Evolutionary conservation across 2,113 vertebrate genomes (phyloP).

Genomic region (Aegithalos caudatus): DNA sequence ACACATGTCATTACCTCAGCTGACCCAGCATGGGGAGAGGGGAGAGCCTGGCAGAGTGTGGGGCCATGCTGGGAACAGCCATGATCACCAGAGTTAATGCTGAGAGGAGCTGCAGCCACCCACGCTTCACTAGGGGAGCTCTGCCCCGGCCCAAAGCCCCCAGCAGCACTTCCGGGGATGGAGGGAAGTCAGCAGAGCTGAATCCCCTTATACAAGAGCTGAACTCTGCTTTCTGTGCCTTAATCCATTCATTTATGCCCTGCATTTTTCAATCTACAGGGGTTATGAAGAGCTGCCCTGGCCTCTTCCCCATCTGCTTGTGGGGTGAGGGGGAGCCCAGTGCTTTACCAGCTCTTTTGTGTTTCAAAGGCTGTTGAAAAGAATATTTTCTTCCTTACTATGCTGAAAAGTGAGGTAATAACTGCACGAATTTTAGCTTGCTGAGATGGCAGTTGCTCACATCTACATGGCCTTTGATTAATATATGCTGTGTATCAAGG

Average conservation of each 20-base stretch:
- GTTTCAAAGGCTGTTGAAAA: background rate
- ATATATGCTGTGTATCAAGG: background rate
- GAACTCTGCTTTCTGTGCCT: constrained; percentile 1
- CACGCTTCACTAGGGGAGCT: background rate
- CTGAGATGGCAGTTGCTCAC: background rate
- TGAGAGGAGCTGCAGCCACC: background rate
- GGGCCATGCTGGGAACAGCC: background rate
- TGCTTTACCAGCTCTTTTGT: background rate
- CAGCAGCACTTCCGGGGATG: background rate
- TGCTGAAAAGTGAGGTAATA: background rate
- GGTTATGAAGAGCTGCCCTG: background rate
- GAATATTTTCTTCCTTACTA: background rate
- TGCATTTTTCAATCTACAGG: background rate
- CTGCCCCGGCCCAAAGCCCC: background rate
- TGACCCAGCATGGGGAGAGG: background rate
- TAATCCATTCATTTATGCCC: constrained; percentile 13
- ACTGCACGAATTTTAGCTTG: background rate
- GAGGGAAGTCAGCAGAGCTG: background rate
- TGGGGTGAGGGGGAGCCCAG: background rate
- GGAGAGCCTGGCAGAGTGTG: background rate
- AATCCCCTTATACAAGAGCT: constrained; percentile 18
- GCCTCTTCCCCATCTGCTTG: background rate
- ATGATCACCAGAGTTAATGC: background rate
- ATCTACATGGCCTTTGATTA: background rate
- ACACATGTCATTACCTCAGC: background rate